Evolutionary conservation across 2,888 invertebrate genomes (phyloP).

Genomic region (Campoplex capitator): DNA sequence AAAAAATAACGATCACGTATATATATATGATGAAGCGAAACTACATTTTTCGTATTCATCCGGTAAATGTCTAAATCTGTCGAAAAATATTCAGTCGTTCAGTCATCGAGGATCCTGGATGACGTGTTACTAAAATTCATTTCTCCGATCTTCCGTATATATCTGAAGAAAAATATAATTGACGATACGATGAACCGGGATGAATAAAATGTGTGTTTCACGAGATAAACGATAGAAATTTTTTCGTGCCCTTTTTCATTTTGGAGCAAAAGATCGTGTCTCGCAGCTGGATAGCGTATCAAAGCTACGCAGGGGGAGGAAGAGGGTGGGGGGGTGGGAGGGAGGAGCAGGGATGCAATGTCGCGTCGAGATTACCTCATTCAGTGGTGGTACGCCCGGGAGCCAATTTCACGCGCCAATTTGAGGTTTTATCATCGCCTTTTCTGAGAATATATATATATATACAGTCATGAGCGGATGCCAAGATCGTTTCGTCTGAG

Average conservation of each 20-base stretch:
- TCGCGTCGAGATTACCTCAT: conserved; percentile 67
- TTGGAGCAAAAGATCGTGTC: conserved; percentile 43
- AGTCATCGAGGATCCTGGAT: background rate
- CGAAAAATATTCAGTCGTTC: background rate
- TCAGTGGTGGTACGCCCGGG: conserved; percentile 48
- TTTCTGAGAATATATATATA: conserved; percentile 55
- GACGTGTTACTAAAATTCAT: background rate
- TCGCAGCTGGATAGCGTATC: conserved; percentile 41
- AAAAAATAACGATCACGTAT: background rate
- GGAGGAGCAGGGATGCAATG: conserved; percentile 49
- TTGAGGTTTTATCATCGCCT: conserved; percentile 66
- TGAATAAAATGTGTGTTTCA: background rate
- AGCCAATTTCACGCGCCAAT: conserved; percentile 69
- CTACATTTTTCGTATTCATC: no score
- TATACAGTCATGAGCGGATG: conserved; percentile 42
- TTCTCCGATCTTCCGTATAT: background rate
- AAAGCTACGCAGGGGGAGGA: conserved; percentile 1
- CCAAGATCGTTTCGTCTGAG: conserved; percentile 64
- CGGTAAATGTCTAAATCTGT: background rate
- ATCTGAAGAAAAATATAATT: background rate
- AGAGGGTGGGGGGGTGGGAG: background rate
- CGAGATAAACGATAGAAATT: background rate
- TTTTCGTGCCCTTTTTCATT: conserved; percentile 43
- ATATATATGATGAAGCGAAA: background rate
- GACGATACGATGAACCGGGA: background rate